Evolutionary conservation across 2,797 vertebrate species (phyloP).

Genomic region (Microchirus variegatus): DNA sequence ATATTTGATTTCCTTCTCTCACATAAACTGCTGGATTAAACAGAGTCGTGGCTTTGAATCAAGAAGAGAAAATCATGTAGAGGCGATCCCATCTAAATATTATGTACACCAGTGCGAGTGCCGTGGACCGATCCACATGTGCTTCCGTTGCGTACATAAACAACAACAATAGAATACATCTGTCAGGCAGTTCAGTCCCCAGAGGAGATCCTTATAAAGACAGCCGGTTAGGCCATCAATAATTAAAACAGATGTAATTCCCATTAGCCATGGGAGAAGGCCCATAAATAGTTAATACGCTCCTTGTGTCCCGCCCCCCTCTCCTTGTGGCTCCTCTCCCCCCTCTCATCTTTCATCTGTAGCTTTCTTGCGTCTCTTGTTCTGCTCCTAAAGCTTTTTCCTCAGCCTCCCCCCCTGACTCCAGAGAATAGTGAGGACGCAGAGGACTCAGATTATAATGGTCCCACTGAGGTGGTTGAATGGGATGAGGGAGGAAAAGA

Average conservation of each 20-base stretch:
- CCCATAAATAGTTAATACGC: slow-evolving; percentile 82
- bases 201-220: slow-evolving; percentile 71
- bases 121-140: slow-evolving; percentile 26
- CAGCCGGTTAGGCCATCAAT: slow-evolving; percentile 82
- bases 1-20: neutral
- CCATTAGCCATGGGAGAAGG: slow-evolving; percentile 75
- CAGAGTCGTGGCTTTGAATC: slow-evolving; percentile 19
- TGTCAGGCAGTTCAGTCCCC: slow-evolving; percentile 61
- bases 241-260: slow-evolving; percentile 85
- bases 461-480: slow-evolving; percentile 61
- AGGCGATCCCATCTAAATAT: slow-evolving; percentile 24
- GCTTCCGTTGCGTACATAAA: slow-evolving; percentile 55
- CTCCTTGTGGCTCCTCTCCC: slow-evolving; percentile 41
- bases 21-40: slow-evolving; percentile 10
- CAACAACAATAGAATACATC: slow-evolving; percentile 67
- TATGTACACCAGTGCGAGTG: slow-evolving; percentile 1
- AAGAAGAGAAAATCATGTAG: neutral
- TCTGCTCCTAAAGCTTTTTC: slow-evolving; percentile 32
- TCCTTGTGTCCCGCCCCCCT: slow-evolving; percentile 55
- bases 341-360: slow-evolving; percentile 56
- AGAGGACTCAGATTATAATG: slow-evolving; percentile 61
- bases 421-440: slow-evolving; percentile 34
- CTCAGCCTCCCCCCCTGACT: slow-evolving; percentile 10
- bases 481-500: slow-evolving; percentile 49
- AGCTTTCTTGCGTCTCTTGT: slow-evolving; percentile 19